These are phyloP conservation scores for Drosophila carrolli DNA, from an alignment of 1,140 invertebrate genomes.

Conservation along the genomic window DNA sequence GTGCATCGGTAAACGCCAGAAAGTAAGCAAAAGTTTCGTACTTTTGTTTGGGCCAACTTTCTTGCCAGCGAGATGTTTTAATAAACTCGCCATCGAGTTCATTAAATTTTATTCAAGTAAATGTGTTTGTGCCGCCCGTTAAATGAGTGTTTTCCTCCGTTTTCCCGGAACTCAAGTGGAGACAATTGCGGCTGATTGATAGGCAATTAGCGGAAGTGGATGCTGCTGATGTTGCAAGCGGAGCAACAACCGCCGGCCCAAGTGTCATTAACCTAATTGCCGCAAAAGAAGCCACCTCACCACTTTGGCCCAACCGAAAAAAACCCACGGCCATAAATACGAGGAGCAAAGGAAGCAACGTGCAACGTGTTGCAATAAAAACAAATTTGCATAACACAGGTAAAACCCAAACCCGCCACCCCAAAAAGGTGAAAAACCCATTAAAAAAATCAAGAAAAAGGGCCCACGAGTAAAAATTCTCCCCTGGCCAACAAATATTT, in stretches of 20 bases:
- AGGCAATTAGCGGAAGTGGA: conserved; percentile 74
- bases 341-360: conserved; percentile 40
- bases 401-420: conserved; percentile 39
- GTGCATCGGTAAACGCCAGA: conserved; percentile 47
- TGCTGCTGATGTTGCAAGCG: conserved; percentile 30
- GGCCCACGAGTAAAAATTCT: conserved; percentile 19
- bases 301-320: conserved; percentile 15
- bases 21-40: conserved; percentile 59
- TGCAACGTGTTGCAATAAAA: conserved; percentile 82
- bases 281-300: conserved; percentile 52
- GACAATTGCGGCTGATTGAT: conserved; percentile 72
- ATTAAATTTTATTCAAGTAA: conserved; percentile 77
- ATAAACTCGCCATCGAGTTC: conserved; percentile 74
- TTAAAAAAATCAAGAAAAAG: conserved; percentile 21
- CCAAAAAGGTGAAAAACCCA: conserved; percentile 16
- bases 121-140: conserved; percentile 38
- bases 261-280: conserved; percentile 81
- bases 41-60: conserved; percentile 67
- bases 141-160: conserved; percentile 28
- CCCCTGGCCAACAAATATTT: conserved; percentile 39
- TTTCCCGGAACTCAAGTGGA: conserved; percentile 31
- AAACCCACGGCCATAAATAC: conserved; percentile 59
- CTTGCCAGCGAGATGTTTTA: conserved; percentile 58
- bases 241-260: conserved; percentile 53
- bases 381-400: conserved; percentile 77